Conservation (phyloP, 2,888 invertebrate species). For the Subacronicta megacephala region DNA sequence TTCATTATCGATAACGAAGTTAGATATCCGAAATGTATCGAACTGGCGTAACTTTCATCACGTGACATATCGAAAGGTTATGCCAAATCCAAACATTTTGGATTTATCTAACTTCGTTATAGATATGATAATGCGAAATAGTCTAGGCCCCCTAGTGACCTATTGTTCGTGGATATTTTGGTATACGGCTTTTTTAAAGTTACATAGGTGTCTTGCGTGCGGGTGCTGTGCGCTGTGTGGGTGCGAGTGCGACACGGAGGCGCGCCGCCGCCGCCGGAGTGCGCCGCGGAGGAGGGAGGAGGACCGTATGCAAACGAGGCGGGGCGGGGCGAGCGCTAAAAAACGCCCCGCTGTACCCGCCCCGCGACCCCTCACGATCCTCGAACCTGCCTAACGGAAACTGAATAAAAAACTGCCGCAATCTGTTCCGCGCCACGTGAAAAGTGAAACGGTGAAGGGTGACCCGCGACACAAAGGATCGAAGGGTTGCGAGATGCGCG, state of each 20-base stretch:
- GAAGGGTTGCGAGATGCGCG: slow-evolving; percentile 71
- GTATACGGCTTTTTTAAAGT: too few species aligned
- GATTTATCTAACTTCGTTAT: too few species aligned
- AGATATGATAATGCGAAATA: too few species aligned
- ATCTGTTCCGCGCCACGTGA: slow-evolving; percentile 73
- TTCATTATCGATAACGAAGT: too few species aligned
- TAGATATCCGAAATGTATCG: too few species aligned
- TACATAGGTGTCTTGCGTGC: too few species aligned
- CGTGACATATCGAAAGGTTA: too few species aligned
- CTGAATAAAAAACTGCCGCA: slow-evolving; percentile 70
- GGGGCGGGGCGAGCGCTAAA: slow-evolving; percentile 63
- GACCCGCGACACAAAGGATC: slow-evolving; percentile 59
- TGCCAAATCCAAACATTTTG: too few species aligned
- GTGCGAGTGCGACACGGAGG: slow-evolving; percentile 12
- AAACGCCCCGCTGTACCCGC: slow-evolving; percentile 60
- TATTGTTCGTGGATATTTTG: too few species aligned
- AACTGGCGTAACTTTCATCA: too few species aligned
- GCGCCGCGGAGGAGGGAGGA: slow-evolving; percentile 35
- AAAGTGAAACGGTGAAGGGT: slow-evolving; percentile 73
- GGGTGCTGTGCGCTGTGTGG: slow-evolving; percentile 16
- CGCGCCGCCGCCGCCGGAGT: slow-evolving; percentile 13
- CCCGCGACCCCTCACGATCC: slow-evolving; percentile 52
- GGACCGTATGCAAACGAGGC: slow-evolving; percentile 74
- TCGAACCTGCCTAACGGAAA: slow-evolving; percentile 65
- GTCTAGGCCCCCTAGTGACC: too few species aligned